Conservation (phyloP, 1,140 invertebrate genomes). For the Aleiodes sp. region DNA sequence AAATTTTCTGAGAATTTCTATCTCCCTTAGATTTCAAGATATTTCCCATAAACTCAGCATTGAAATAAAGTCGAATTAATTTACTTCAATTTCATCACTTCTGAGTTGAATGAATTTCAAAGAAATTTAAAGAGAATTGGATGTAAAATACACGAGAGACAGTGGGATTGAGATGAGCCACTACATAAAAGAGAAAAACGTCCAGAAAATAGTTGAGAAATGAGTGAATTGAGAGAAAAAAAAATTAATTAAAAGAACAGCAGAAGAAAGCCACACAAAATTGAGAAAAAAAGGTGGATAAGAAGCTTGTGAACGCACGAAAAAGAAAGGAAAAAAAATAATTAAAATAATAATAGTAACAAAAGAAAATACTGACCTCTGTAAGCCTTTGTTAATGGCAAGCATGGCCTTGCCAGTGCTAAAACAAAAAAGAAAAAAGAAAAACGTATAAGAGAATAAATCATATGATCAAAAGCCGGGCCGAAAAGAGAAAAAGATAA, state of each 20-base stretch:
- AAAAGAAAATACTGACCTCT: constrained; percentile 77
- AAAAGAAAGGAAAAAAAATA: constrained; percentile 29
- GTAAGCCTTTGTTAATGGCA: constrained; percentile 89
- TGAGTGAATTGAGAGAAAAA: neutral
- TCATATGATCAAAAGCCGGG: constrained; percentile 45
- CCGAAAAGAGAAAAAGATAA: constrained; percentile 47
- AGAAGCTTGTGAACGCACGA: constrained; percentile 38
- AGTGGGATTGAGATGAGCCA: neutral
- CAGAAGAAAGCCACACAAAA: constrained; percentile 21
- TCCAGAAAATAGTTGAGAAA: neutral
- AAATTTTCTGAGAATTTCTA: no score
- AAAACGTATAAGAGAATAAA: constrained; percentile 63
- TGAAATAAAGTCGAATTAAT: no score
- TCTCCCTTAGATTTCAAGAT: no score
- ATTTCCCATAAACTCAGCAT: no score
- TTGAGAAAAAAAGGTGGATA: neutral
- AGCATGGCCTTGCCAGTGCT: constrained; percentile 83
- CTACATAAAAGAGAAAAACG: neutral
- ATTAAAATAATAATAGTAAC: constrained; percentile 32
- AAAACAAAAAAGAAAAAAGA: constrained; percentile 72
- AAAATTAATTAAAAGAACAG: neutral
- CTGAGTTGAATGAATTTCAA: no score
- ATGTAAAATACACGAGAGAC: no score
- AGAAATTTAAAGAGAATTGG: no score
- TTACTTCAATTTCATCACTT: no score